Evolutionary conservation across 2,888 invertebrate genomes (phyloP).

Genomic region (Yponomeuta evonymella): DNA sequence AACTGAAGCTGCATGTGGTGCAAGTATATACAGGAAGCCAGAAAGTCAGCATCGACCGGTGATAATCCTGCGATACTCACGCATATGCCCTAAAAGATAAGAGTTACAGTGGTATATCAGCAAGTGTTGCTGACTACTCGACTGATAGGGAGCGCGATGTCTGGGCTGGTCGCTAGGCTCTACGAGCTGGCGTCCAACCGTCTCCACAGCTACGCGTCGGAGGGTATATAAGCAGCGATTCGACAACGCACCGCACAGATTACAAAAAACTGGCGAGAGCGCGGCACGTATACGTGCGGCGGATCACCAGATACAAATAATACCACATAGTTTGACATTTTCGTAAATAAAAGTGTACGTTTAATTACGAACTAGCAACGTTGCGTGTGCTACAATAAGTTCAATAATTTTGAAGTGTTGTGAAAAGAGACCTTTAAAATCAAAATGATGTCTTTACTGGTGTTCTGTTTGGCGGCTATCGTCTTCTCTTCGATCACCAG

Average conservation of each 20-base stretch:
- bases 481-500: constrained; percentile 54
- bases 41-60: too few relatives aligned
- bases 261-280: constrained; percentile 66
- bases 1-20: background rate
- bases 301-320: constrained; percentile 56
- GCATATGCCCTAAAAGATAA: background rate
- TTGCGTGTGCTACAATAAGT: constrained; percentile 34
- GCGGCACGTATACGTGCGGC: constrained; percentile 68
- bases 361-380: constrained; percentile 73
- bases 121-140: background rate
- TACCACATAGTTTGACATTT: constrained; percentile 54
- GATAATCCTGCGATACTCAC: too few relatives aligned
- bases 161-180: constrained; percentile 33
- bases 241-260: constrained; percentile 46
- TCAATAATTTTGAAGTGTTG: constrained; percentile 62
- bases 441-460: constrained; percentile 71
- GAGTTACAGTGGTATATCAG: background rate
- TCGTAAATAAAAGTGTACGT: constrained; percentile 70
- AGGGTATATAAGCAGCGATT: constrained; percentile 56
- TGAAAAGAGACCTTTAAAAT: constrained; percentile 44
- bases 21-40: background rate
- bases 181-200: constrained; percentile 56
- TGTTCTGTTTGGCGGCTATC: constrained; percentile 69
- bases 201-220: constrained; percentile 60
- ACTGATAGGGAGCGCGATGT: constrained; percentile 20